Conservation (phyloP, 1,140 invertebrate genomes). For the Drosophila athabasca region DNA sequence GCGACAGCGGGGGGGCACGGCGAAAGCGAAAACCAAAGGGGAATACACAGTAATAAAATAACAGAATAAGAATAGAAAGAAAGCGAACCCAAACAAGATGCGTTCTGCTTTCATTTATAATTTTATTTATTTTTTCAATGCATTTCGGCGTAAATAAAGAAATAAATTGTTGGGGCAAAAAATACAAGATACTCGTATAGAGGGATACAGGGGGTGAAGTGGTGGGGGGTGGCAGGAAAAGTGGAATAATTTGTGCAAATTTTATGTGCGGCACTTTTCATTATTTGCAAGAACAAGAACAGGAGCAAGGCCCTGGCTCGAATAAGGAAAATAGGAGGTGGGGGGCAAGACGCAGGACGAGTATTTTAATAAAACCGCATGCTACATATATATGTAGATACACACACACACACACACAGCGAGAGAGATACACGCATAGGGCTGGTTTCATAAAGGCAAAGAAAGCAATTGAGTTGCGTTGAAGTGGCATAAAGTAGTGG, state of each 20-base stretch:
- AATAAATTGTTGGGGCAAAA: constrained; percentile 54
- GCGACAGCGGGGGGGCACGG: constrained; percentile 25
- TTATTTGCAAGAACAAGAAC: constrained; percentile 69
- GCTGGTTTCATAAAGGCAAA: constrained; percentile 71
- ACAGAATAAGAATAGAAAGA: constrained; percentile 62
- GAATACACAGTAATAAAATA: constrained; percentile 70
- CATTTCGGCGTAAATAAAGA: constrained; percentile 72
- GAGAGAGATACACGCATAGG: constrained; percentile 24
- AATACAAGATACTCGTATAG: constrained; percentile 7
- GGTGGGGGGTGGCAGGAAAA: constrained; percentile 8
- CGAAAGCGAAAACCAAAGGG: constrained; percentile 71
- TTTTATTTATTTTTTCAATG: constrained; percentile 80
- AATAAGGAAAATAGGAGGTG: constrained; percentile 43
- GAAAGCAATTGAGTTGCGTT: constrained; percentile 81
- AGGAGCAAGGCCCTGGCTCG: constrained; percentile 30
- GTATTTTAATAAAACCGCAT: constrained; percentile 77
- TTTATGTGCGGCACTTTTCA: constrained; percentile 81
- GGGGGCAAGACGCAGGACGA: constrained; percentile 26
- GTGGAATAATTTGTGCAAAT: constrained; percentile 78
- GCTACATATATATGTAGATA: constrained; percentile 11
- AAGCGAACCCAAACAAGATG: constrained; percentile 51
- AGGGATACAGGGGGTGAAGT: no score
- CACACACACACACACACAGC: constrained; percentile 22
- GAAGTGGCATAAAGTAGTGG: constrained; percentile 81
- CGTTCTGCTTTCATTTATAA: constrained; percentile 75